phyloP scores from a whole-genome alignment of 2,888 invertebrate species.

The Morpho helenor region DNA sequence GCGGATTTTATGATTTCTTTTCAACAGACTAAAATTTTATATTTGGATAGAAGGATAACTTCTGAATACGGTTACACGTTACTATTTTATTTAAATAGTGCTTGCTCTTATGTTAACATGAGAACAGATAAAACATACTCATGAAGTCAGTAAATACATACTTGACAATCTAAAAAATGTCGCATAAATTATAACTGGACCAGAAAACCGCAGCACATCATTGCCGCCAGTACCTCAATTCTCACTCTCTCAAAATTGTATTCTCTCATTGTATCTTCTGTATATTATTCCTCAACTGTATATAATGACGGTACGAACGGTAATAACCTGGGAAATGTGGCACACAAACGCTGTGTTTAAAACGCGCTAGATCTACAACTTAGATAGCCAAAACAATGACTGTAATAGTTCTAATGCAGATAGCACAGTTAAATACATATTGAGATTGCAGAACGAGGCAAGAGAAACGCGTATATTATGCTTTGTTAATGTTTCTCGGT shows the following conservation, averaged over 20 bases:
- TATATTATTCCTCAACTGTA: constrained; percentile 70
- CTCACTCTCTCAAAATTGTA: constrained; percentile 63
- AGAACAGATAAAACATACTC: too few species aligned
- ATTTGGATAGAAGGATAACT: too few species aligned
- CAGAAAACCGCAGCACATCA: constrained; percentile 3
- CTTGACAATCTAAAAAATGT: too few species aligned
- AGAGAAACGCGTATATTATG: constrained; percentile 38
- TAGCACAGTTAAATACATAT: constrained; percentile 40
- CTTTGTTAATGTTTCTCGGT: constrained; percentile 47
- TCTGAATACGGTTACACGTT: too few species aligned
- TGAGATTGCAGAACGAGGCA: constrained; percentile 41
- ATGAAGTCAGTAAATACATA: too few species aligned
- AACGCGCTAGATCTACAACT: constrained; percentile 59
- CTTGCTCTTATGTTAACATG: too few species aligned
- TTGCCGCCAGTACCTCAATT: constrained; percentile 15
- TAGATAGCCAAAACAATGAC: constrained; percentile 71
- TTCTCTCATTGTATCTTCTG: constrained; percentile 54
- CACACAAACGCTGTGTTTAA: constrained; percentile 55
- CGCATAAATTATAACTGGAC: too few species aligned
- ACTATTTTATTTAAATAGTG: too few species aligned
- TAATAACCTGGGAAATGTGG: constrained; percentile 69
- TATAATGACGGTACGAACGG: constrained; percentile 63
- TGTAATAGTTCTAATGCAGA: constrained; percentile 58
- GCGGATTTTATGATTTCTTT: too few species aligned
- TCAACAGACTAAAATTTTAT: too few species aligned